Conservation (phyloP, 2,113 vertebrate species). For the Notarius lentiginosus region DNA sequence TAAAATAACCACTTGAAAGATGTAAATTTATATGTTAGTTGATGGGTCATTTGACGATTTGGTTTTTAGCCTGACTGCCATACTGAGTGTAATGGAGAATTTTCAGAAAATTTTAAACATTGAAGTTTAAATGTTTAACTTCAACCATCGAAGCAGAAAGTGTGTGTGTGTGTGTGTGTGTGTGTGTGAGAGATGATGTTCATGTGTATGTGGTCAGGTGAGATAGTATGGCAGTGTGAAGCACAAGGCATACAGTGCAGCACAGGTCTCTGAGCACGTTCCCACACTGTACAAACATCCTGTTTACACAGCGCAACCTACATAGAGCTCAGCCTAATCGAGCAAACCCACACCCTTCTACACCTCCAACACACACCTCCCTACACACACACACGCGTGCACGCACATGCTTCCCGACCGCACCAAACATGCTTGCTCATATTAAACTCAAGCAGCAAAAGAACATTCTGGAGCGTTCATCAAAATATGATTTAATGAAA, state of each 20-base stretch:
- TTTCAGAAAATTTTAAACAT: too few relatives aligned
- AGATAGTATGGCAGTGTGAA: neutral
- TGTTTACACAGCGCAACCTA: constrained; percentile 49
- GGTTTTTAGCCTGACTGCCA: too few relatives aligned
- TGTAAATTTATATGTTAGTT: too few relatives aligned
- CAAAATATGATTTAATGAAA: neutral
- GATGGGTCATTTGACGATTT: too few relatives aligned
- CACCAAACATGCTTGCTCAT: constrained; percentile 20
- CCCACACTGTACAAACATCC: constrained; percentile 54
- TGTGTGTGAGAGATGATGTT: neutral
- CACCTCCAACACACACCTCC: constrained; percentile 21
- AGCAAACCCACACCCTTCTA: constrained; percentile 36
- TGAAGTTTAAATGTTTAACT: too few relatives aligned
- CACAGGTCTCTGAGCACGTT: constrained; percentile 26
- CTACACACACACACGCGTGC: constrained; percentile 4
- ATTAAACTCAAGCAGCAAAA: neutral
- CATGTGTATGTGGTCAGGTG: constrained; percentile 14
- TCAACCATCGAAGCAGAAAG: too few relatives aligned
- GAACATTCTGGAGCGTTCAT: neutral
- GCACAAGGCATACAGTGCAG: constrained; percentile 34
- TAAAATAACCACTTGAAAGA: too few relatives aligned
- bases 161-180: neutral
- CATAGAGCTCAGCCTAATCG: constrained; percentile 16
- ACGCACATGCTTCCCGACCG: neutral
- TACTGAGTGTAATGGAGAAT: too few relatives aligned